Evolutionary conservation across 2,797 vertebrate genomes (phyloP).

Genomic region (Arnoldichthys spilopterus): DNA sequence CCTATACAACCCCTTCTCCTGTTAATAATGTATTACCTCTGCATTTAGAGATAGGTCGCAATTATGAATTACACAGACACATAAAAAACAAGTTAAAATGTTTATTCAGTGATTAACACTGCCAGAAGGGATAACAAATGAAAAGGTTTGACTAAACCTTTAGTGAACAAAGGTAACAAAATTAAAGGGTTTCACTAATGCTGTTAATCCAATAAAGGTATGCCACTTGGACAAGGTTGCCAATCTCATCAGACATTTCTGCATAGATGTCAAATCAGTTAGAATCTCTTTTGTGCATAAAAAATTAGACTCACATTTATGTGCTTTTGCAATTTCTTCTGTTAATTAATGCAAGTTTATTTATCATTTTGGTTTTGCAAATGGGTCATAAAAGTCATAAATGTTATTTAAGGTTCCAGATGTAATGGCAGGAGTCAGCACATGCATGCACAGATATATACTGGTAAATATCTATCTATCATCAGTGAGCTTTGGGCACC

Average conservation of each 20-base stretch:
- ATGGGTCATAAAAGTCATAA: too few species aligned
- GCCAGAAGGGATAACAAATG: conserved; percentile 19
- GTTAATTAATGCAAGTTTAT: neutral
- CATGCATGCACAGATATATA: too few species aligned
- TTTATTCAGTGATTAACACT: conserved; percentile 35
- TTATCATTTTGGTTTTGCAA: too few species aligned
- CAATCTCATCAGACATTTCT: neutral
- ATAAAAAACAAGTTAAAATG: conserved; percentile 38
- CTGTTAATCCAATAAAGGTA: conserved; percentile 30
- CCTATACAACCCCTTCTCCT: conserved; percentile 23
- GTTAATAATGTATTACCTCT: conserved; percentile 43
- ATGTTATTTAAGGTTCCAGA: too few species aligned
- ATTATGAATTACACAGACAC: conserved; percentile 24
- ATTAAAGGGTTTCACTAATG: conserved; percentile 33
- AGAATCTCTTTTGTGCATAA: neutral
- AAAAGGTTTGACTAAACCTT: too few species aligned
- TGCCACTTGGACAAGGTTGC: neutral
- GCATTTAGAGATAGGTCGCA: conserved; percentile 42
- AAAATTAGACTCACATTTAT: neutral
- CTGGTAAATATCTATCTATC: too few species aligned
- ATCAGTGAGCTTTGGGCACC: too few species aligned
- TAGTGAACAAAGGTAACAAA: too few species aligned
- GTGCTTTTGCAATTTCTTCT: neutral
- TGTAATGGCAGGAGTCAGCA: too few species aligned
- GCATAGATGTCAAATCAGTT: neutral